Conservation (phyloP, 2,888 invertebrate genomes). For the Agrochola lota region DNA sequence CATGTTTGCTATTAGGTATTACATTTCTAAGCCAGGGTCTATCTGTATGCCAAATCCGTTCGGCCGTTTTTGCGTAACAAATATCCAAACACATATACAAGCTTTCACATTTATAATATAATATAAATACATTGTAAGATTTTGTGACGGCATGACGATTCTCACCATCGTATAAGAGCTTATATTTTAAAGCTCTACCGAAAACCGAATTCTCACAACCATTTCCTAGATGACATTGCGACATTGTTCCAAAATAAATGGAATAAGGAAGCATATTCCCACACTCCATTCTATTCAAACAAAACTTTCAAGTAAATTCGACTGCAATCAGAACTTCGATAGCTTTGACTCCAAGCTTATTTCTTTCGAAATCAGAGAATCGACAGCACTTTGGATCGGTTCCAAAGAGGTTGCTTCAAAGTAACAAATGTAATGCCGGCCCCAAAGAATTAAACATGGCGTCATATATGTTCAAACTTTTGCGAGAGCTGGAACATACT, state of each 20-base stretch:
- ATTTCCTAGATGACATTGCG: not conserved
- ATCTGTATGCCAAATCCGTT: no score
- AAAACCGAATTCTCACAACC: not conserved
- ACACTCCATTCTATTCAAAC: constrained; percentile 33
- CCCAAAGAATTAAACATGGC: constrained; percentile 43
- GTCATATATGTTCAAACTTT: constrained; percentile 10
- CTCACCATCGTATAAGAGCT: not conserved
- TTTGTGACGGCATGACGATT: not conserved
- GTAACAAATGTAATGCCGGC: constrained; percentile 50
- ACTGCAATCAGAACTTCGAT: constrained; percentile 47
- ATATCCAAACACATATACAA: no score
- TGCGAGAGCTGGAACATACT: constrained; percentile 19
- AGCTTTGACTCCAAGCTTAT: constrained; percentile 45
- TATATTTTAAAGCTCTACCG: not conserved
- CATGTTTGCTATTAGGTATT: no score
- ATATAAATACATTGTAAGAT: no score
- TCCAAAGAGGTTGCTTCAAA: constrained; percentile 60
- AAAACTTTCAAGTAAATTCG: constrained; percentile 42
- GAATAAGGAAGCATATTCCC: not conserved
- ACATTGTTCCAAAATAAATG: constrained; percentile 24
- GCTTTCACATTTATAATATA: no score
- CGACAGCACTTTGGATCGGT: constrained; percentile 64
- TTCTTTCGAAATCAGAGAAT: constrained; percentile 50
- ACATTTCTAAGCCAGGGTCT: no score
- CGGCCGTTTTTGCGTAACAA: no score